Base-by-base conservation (phyloP, 2,797 vertebrate species). In the Peromyscus attwateri region DNA sequence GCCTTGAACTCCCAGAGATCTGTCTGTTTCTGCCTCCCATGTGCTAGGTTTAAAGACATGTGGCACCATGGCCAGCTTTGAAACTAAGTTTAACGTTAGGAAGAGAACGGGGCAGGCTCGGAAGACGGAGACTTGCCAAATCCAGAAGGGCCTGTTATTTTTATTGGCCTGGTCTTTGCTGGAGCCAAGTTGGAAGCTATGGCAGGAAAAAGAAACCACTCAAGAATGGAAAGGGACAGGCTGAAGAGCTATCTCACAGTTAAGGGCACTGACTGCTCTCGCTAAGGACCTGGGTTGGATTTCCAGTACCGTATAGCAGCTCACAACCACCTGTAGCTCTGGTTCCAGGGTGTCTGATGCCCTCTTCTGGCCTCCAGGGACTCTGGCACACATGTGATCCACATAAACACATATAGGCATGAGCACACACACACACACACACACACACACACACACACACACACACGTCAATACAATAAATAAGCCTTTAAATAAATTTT, bases 31-130 rank as follows among this genome's bases (percentile, higher is more conserved):
- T 75, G 11, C 21, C 10, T 21, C 11, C 10, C 21, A 75, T 75
- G 71, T 40, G 71, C 37, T 75, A 43, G 71, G 37, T 75, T 75
- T 75, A 75, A 75, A 75, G 37, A 75, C 4, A 2, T 75, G 37
- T 75, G 37, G 6, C 71, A 31, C 57, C 57, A 29, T 40, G 25
- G 25, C 16, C 8, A 83, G 57, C 27, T 62, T 83, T 83, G 57
- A 40, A 62, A 71, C 21, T 79, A 96, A 87, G 84, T 92, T 93
- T 92, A 81, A 95, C 87, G 93, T 83, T 92, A 84, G 46, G 37
- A 43, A 43, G 55, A 87, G 52, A 82, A 23, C 6, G n/a, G 46
- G 62, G 43, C 76, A 60, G 81, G 68, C 60, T 94, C n/a, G 43
- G 76, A 89, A 94, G 76, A 76, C 12, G 31, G 29, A 70, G 27